Evolutionary conservation across 1,140 invertebrate species (phyloP).

Genomic region (Drosophila obscura): DNA sequence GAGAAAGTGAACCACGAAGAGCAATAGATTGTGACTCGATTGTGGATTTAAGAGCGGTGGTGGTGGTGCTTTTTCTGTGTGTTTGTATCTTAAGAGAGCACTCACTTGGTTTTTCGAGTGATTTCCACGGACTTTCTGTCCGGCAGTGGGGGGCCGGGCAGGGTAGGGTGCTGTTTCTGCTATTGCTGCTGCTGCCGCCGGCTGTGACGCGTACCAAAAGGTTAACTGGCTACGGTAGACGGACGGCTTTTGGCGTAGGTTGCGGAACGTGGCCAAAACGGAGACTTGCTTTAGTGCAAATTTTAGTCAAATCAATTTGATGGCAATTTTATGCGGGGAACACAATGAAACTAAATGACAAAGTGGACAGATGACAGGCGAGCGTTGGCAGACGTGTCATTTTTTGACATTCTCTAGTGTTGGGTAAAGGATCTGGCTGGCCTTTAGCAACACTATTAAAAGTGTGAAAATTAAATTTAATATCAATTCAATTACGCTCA

Average conservation of each 20-base stretch:
- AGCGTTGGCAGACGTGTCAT: too few species aligned
- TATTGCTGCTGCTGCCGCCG: background rate
- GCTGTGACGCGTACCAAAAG: slow-evolving; percentile 41
- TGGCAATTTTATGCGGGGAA: background rate
- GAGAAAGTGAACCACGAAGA: too few species aligned
- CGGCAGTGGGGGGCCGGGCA: too few species aligned
- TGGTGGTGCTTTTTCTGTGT: too few species aligned
- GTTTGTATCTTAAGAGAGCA: slow-evolving; percentile 1
- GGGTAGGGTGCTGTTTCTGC: background rate
- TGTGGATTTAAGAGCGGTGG: background rate
- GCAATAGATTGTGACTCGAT: too few species aligned
- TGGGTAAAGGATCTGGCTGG: too few species aligned
- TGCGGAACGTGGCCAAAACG: slow-evolving; percentile 29
- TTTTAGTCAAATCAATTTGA: slow-evolving; percentile 10
- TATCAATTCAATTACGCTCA: background rate
- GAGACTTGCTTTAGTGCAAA: background rate
- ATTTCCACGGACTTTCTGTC: background rate
- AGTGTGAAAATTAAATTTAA: background rate
- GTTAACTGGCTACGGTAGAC: slow-evolving; percentile 36
- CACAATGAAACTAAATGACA: too few species aligned
- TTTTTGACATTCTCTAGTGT: too few species aligned
- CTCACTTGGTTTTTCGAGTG: slow-evolving; percentile 13
- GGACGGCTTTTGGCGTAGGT: slow-evolving; percentile 44
- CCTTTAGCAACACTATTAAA: too few species aligned
- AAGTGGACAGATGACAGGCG: too few species aligned